Conservation (phyloP, 2,113 vertebrate genomes). For the Cromileptes altivelis region DNA sequence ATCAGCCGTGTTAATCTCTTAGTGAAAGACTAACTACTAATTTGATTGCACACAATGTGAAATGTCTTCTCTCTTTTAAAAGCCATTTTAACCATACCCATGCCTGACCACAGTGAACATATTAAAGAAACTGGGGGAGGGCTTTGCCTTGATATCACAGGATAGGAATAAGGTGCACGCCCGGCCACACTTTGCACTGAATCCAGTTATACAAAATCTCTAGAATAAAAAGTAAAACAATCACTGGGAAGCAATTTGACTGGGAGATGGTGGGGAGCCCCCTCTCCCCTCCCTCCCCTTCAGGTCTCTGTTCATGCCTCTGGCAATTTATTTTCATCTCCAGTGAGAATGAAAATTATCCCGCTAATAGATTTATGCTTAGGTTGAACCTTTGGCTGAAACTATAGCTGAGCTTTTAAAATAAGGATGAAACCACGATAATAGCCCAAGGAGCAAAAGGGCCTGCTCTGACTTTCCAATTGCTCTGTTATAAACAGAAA, state of each 20-base stretch:
- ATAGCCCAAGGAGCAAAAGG: constrained; percentile 22
- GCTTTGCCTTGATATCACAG: neutral
- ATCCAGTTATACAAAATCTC: neutral
- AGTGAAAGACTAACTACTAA: neutral
- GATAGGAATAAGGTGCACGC: neutral
- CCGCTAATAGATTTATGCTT: constrained; percentile 59
- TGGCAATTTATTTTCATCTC: constrained; percentile 66
- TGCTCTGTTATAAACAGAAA: constrained; percentile 2
- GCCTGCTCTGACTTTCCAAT: constrained; percentile 21
- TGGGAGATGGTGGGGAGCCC: constrained; percentile 5
- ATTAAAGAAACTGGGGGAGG: neutral
- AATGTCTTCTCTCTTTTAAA: neutral
- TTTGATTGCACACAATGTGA: neutral
- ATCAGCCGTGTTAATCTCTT: neutral
- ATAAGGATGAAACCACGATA: constrained; percentile 38
- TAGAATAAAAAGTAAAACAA: constrained; percentile 15
- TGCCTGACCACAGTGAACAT: neutral
- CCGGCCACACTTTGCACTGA: neutral
- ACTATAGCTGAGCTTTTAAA: constrained; percentile 52
- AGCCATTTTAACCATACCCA: neutral
- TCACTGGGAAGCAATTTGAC: constrained; percentile 36
- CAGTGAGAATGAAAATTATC: constrained; percentile 61
- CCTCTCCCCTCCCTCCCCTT: neutral
- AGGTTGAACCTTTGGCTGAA: constrained; percentile 56
- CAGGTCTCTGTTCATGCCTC: constrained; percentile 43